A percentile compares a stretch with the other conserved stretches of the same genome.
These are phyloP conservation scores for Drosophila ercepeae DNA, from an alignment of 1,140 invertebrate genomes.

Conservation along the genomic window DNA sequence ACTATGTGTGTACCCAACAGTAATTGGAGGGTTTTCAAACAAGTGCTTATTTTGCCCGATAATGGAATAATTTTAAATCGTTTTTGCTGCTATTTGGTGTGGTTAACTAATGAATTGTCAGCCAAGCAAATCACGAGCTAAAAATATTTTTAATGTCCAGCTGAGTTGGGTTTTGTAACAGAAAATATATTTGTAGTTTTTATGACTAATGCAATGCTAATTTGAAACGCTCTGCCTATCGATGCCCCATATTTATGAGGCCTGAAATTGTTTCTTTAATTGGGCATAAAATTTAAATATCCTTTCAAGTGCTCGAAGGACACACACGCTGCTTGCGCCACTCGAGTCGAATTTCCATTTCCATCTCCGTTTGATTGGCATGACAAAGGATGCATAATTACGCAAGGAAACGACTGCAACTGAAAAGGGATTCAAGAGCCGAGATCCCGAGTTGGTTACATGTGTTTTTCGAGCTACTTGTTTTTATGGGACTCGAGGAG, in stretches of 20 bases:
- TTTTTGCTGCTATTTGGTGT: constrained; percentile 17
- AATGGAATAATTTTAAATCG: constrained; percentile 39
- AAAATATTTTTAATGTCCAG: background rate
- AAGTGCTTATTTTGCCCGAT: constrained; percentile 42
- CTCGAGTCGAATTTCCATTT: constrained; percentile 47
- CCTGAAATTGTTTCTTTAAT: constrained; percentile 78
- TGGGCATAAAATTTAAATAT: constrained; percentile 78
- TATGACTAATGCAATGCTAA: constrained; percentile 41
- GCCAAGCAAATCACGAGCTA: constrained; percentile 17
- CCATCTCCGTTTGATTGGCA: constrained; percentile 49
- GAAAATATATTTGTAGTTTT: background rate
- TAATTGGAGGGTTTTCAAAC: constrained; percentile 27
- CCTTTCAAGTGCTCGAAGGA: constrained; percentile 51
- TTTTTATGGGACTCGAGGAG: constrained; percentile 14
- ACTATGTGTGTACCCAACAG: background rate
- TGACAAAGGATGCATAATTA: constrained; percentile 75
- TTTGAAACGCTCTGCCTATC: constrained; percentile 27
- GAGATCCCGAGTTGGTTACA: constrained; percentile 24
- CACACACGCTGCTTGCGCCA: constrained; percentile 39
- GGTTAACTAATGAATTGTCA: constrained; percentile 60
- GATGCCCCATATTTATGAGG: constrained; percentile 44
- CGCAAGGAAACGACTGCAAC: constrained; percentile 40
- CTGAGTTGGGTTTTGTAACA: background rate
- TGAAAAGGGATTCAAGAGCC: constrained; percentile 5
- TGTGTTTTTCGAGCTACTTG: constrained; percentile 58